phyloP scores from a whole-genome alignment of 2,888 invertebrate species.

The Coelopa pilipes region DNA sequence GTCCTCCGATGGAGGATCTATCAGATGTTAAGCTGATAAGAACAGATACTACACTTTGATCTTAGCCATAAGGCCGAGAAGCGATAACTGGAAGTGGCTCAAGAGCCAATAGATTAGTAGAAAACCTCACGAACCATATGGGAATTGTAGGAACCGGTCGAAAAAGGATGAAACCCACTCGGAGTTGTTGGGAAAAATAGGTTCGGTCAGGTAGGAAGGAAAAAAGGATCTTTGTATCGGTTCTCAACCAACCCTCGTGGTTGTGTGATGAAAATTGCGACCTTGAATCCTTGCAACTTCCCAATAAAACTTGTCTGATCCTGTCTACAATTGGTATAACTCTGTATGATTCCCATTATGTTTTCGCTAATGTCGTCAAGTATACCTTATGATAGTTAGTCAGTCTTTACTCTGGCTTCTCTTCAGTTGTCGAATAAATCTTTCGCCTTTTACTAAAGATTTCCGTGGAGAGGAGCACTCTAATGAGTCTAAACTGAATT shows the following conservation, averaged over 20 bases:
- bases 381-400: not conserved
- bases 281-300: no score
- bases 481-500: constrained; percentile 48
- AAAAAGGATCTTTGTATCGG: no score
- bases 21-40: constrained; percentile 79
- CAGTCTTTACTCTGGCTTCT: constrained; percentile 44
- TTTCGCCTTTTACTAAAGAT: constrained; percentile 53
- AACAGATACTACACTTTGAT: constrained; percentile 76
- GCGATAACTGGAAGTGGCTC: constrained; percentile 42
- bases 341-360: not conserved
- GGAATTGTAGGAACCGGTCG: not conserved
- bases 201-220: not conserved
- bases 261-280: not conserved
- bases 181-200: not conserved
- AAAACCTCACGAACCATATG: not conserved
- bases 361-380: not conserved
- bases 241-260: not conserved
- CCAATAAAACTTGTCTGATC: not conserved
- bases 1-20: constrained; percentile 70
- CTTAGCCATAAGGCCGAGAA: constrained; percentile 72
- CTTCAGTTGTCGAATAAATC: constrained; percentile 53
- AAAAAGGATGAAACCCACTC: not conserved
- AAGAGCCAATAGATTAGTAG: not conserved
- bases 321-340: not conserved
- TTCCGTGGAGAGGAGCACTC: constrained; percentile 52